Percentiles rank a stretch among this genome's conserved stretches.
These are phyloP conservation scores for Agonopterix subpropinquella DNA, from an alignment of 2,888 invertebrate genomes.

Conservation along the genomic window DNA sequence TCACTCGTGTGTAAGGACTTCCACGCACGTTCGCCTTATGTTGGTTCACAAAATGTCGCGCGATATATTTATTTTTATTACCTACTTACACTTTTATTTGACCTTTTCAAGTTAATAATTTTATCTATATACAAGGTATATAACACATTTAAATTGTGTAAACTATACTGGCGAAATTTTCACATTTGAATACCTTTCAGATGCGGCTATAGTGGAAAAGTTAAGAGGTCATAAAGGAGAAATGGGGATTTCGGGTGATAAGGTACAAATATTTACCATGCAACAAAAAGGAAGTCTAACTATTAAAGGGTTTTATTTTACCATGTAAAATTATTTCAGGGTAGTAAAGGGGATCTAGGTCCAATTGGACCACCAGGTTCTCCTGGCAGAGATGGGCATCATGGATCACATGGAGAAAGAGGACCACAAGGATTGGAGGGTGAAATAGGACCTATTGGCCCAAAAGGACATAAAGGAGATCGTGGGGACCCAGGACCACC, in stretches of 20 bases:
- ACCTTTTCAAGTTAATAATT: too few relatives aligned
- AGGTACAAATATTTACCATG: not conserved
- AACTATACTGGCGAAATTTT: too few relatives aligned
- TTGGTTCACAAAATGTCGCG: not conserved
- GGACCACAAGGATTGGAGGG: slow-evolving; percentile 79
- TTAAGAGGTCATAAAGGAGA: slow-evolving; percentile 46
- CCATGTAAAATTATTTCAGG: slow-evolving; percentile 46
- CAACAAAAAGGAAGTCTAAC: not conserved
- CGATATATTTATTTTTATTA: not conserved
- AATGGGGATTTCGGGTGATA: slow-evolving; percentile 40
- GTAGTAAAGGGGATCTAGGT: slow-evolving; percentile 83
- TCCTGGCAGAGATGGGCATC: slow-evolving; percentile 44
- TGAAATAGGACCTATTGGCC: slow-evolving; percentile 39
- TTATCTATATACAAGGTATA: too few relatives aligned
- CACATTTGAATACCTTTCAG: slow-evolving; percentile 21
- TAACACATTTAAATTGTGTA: too few relatives aligned
- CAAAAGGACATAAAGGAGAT: slow-evolving; percentile 19
- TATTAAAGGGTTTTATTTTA: not conserved
- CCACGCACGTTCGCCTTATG: not conserved
- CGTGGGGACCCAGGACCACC: slow-evolving; percentile 7
- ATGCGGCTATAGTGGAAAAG: slow-evolving; percentile 35
- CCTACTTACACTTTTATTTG: too few relatives aligned
- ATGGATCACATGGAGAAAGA: slow-evolving; percentile 78
- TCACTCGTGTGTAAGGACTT: slow-evolving; percentile 1
- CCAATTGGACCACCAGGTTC: slow-evolving; percentile 63